Evolutionary conservation across 2,888 invertebrate species (phyloP).

Genomic region (Melinaea menophilus): DNA sequence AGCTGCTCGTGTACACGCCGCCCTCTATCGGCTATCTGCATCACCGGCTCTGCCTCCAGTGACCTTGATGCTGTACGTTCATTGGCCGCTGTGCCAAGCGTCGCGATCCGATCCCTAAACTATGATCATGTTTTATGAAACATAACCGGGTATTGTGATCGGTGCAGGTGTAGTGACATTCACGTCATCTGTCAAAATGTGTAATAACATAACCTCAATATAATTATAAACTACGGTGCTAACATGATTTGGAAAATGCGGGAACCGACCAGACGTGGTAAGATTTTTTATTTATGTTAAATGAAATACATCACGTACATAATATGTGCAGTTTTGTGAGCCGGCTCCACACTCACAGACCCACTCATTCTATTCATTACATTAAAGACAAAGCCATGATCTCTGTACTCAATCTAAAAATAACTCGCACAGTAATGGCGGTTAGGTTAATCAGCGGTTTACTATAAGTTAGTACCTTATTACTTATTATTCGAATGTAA

Average conservation of each 20-base stretch:
- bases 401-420: conserved; percentile 73
- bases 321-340: conserved; percentile 46
- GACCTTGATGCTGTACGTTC: conserved; percentile 71
- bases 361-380: conserved; percentile 58
- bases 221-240: conserved; percentile 48
- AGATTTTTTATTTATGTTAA: conserved; percentile 24
- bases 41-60: conserved; percentile 51
- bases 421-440: conserved; percentile 64
- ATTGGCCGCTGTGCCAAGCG: conserved; percentile 67
- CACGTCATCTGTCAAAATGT: conserved; percentile 70
- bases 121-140: conserved; percentile 49
- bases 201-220: conserved; percentile 64
- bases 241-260: conserved; percentile 55
- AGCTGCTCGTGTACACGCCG: conserved; percentile 60
- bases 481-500: conserved; percentile 25
- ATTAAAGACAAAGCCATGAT: conserved; percentile 75
- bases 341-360: conserved; percentile 39
- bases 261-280: conserved; percentile 48
- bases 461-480: conserved; percentile 60
- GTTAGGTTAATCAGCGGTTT: conserved; percentile 68
- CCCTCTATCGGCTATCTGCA: conserved; percentile 51
- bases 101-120: conserved; percentile 57
- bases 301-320: conserved; percentile 52
- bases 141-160: conserved; percentile 46
- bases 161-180: conserved; percentile 53